Evolutionary conservation across 2,797 vertebrate species (phyloP).

Genomic region (Sebastes iracundus): DNA sequence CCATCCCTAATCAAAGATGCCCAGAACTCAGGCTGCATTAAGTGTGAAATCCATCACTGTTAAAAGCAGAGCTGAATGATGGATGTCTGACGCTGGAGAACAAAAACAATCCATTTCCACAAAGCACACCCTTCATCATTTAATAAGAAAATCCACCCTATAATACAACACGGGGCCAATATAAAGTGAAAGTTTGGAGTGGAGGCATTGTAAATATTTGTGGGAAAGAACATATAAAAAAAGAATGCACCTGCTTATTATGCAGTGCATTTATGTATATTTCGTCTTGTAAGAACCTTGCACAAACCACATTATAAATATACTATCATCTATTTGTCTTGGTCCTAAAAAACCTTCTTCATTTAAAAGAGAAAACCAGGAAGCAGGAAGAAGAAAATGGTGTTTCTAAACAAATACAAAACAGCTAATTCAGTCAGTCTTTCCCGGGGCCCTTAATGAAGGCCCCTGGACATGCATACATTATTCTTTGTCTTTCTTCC

Average conservation of each 20-base stretch:
- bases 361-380: neutral
- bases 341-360: neutral
- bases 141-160: neutral
- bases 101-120: neutral
- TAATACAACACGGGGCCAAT: neutral
- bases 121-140: neutral
- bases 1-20: conserved; percentile 34
- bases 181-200: too few species aligned
- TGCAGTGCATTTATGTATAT: neutral
- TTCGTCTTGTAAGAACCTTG: neutral
- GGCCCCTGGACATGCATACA: conserved; percentile 44
- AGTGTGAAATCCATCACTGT: conserved; percentile 49
- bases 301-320: neutral
- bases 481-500: conserved; percentile 43
- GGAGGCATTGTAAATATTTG: too few species aligned
- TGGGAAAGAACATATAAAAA: neutral
- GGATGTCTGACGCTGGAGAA: conserved; percentile 20
- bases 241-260: neutral
- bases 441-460: conserved; percentile 17
- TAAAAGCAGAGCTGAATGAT: conserved; percentile 23
- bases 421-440: conserved; percentile 44
- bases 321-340: neutral
- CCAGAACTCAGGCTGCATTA: conserved; percentile 2
- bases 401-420: conserved; percentile 35
- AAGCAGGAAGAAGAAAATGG: conserved; percentile 12